Conservation (phyloP, 2,113 vertebrate genomes). For the Casuarius casuarius region DNA sequence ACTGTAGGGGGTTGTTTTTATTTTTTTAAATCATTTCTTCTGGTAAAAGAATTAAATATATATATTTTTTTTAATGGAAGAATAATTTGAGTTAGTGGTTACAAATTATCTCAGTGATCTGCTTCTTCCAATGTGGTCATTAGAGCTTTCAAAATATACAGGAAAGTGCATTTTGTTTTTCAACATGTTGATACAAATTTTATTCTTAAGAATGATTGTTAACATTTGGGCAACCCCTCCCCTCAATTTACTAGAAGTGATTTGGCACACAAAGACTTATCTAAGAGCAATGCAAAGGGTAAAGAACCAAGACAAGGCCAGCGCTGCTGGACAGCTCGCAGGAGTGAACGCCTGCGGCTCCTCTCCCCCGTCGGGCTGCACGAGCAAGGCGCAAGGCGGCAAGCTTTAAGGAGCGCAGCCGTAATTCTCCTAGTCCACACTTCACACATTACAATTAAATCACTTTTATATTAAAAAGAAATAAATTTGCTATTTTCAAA, state of each 20-base stretch:
- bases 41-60: neutral
- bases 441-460: conserved; percentile 23
- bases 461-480: conserved; percentile 15
- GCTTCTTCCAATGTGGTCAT: neutral
- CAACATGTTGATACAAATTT: neutral
- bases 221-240: neutral
- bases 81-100: neutral
- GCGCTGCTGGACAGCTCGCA: accelerated
- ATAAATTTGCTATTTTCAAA: neutral
- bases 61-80: neutral
- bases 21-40: neutral
- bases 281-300: neutral
- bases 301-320: neutral
- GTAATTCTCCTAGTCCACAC: neutral
- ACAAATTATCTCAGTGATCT: neutral
- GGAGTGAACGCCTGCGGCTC: neutral
- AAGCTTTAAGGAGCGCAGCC: neutral
- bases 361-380: neutral
- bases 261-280: neutral
- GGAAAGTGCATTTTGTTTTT: neutral
- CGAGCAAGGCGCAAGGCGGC: neutral
- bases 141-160: neutral
- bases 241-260: neutral
- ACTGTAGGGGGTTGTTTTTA: neutral
- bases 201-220: neutral